A percentile compares a stretch with the other conserved stretches of the same genome.
phyloP scores from a whole-genome alignment of 1,140 invertebrate genomes.

The Calycopis cecrops region DNA sequence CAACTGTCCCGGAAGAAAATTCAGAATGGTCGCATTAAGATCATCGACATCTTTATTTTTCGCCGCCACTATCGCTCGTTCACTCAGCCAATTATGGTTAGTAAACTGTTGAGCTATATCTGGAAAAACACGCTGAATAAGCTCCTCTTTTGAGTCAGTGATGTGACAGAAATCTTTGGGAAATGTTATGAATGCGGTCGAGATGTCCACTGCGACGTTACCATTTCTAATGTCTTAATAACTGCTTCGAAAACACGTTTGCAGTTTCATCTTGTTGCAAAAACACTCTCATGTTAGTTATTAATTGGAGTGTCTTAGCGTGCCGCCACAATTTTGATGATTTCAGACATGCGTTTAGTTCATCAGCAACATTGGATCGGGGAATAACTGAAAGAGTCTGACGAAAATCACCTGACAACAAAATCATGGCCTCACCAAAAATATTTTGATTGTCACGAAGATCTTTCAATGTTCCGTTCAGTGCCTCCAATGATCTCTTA shows the following conservation, averaged over 20 bases:
- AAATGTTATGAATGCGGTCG: neutral
- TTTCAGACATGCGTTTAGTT: constrained; percentile 65
- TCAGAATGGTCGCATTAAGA: constrained; percentile 31
- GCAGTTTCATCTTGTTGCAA: constrained; percentile 34
- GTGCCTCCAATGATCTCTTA: constrained; percentile 22
- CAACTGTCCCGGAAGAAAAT: too few relatives aligned
- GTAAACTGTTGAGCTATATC: neutral
- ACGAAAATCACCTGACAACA: constrained; percentile 71
- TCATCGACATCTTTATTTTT: constrained; percentile 28
- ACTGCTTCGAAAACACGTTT: constrained; percentile 38
- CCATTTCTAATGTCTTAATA: constrained; percentile 48
- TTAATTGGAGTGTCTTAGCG: constrained; percentile 43
- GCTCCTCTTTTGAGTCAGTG: constrained; percentile 8
- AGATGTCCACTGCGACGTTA: constrained; percentile 32
- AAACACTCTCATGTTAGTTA: constrained; percentile 47
- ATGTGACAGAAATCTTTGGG: constrained; percentile 27
- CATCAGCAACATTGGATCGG: constrained; percentile 52
- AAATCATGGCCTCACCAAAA: constrained; percentile 45
- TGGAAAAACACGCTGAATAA: constrained; percentile 7
- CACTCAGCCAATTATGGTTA: constrained; percentile 14
- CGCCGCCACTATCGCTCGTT: constrained; percentile 27
- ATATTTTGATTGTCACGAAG: too few relatives aligned
- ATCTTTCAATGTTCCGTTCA: constrained; percentile 26
- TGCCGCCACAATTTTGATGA: constrained; percentile 51
- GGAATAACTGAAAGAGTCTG: constrained; percentile 69